A percentile compares a stretch with the other conserved stretches of the same genome.
Conservation (phyloP, 2,888 invertebrate species). For the Ophion ventricosus region DNA sequence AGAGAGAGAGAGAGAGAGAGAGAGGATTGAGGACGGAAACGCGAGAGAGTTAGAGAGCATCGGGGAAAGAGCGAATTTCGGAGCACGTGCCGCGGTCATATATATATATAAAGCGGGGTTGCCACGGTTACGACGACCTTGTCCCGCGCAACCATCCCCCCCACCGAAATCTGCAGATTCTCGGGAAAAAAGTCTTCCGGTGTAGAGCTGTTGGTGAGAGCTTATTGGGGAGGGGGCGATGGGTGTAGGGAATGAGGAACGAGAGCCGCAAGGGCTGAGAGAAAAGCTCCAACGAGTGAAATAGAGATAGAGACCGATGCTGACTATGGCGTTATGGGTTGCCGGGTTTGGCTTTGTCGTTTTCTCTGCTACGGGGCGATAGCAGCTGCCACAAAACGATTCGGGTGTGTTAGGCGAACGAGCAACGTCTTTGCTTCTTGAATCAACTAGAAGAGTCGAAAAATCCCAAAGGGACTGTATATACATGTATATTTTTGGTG, state of each 20-base stretch:
- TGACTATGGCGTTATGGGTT: conserved; percentile 8
- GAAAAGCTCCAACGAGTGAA: conserved; percentile 36
- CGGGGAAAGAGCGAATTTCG: conserved; percentile 66
- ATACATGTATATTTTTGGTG: background rate
- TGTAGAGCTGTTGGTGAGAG: conserved; percentile 44
- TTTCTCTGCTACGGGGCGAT: conserved; percentile 63
- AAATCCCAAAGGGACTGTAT: conserved; percentile 7
- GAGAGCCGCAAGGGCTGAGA: background rate
- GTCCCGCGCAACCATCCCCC: conserved; percentile 80
- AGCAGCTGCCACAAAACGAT: conserved; percentile 53
- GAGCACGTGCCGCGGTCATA: conserved; percentile 78
- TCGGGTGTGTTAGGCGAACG: conserved; percentile 33
- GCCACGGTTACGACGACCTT: conserved; percentile 82
- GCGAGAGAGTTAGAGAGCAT: conserved; percentile 44
- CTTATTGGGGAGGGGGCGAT: background rate
- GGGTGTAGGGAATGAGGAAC: background rate
- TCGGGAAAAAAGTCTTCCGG: conserved; percentile 67
- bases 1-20: conserved; percentile 60
- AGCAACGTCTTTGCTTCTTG: conserved; percentile 16
- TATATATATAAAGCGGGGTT: conserved; percentile 72
- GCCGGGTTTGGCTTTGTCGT: conserved; percentile 32
- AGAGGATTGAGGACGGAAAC: conserved; percentile 22
- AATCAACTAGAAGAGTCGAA: conserved; percentile 28
- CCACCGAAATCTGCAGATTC: conserved; percentile 66
- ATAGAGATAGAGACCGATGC: conserved; percentile 23